Percentiles rank a stretch among this genome's conserved stretches.
Conservation (phyloP, 2,888 invertebrate genomes). For the Pardosa pseudoannulata region DNA sequence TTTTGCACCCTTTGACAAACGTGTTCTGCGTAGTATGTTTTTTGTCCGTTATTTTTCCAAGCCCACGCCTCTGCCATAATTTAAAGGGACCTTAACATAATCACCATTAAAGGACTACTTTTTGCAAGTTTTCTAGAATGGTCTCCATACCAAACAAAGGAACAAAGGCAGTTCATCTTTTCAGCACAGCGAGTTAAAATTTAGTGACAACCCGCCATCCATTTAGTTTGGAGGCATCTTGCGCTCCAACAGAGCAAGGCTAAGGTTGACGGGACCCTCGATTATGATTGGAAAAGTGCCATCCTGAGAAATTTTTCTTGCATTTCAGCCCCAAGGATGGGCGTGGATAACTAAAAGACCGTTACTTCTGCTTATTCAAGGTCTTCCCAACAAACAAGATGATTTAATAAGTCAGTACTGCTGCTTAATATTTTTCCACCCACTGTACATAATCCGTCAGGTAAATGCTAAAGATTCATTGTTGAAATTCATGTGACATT, state of each 20-base stretch:
- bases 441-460: background rate
- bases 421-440: background rate
- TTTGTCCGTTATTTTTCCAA: too few relatives aligned
- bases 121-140: too few relatives aligned
- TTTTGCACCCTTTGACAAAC: too few relatives aligned
- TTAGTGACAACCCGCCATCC: constrained; percentile 15
- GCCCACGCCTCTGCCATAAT: too few relatives aligned
- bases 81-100: too few relatives aligned
- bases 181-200: background rate
- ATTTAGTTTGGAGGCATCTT: background rate
- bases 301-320: background rate
- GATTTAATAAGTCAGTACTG: background rate
- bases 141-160: background rate
- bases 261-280: background rate
- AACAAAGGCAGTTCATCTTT: constrained; percentile 5
- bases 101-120: too few relatives aligned
- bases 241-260: background rate
- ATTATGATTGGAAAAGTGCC: constrained; percentile 17
- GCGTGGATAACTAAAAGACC: constrained; percentile 20
- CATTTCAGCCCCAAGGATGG: constrained; percentile 14
- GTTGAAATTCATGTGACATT: too few relatives aligned
- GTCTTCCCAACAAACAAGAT: background rate
- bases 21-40: too few relatives aligned
- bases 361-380: constrained; percentile 22
- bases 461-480: too few relatives aligned